phyloP scores from a whole-genome alignment of 2,113 vertebrate genomes.

The Podarcis muralis region DNA sequence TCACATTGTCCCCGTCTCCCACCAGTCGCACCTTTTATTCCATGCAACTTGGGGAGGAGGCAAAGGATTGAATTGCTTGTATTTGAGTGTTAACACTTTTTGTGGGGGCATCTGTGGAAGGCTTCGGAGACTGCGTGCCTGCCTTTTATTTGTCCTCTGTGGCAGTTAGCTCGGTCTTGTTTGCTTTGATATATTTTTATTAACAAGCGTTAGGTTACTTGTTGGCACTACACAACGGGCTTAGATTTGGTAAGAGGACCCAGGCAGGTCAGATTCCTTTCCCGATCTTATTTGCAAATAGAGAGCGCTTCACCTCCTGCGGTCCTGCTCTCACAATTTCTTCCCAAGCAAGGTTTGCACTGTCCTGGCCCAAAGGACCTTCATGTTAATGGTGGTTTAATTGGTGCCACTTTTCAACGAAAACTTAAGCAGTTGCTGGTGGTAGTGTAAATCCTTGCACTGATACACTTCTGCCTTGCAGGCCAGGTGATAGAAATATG shows the following conservation, averaged over 20 bases:
- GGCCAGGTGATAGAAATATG: constrained; percentile 54
- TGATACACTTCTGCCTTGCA: constrained; percentile 45
- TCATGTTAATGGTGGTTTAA: background rate
- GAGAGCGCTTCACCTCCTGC: constrained; percentile 16
- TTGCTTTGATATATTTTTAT: constrained; percentile 74
- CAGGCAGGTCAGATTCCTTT: constrained; percentile 61
- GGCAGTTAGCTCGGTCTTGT: constrained; percentile 56
- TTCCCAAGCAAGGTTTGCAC: constrained; percentile 37
- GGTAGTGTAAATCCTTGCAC: constrained; percentile 29
- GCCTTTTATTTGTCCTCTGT: background rate
- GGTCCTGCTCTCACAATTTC: background rate
- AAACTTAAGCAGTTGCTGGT: constrained; percentile 27
- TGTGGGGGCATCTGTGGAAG: background rate
- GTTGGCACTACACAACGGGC: constrained; percentile 25
- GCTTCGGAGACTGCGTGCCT: constrained; percentile 15
- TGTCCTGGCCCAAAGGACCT: background rate
- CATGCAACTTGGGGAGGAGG: background rate
- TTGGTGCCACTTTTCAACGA: constrained; percentile 21
- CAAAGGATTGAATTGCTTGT: background rate
- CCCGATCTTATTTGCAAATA: constrained; percentile 46
- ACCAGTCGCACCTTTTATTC: background rate
- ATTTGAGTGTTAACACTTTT: constrained; percentile 50
- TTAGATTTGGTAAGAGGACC: constrained; percentile 65
- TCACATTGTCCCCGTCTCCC: background rate
- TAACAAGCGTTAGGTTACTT: constrained; percentile 68